A percentile compares a stretch with the other conserved stretches of the same genome.
Evolutionary conservation across 2,888 invertebrate species (phyloP).

Genomic region (Anticlea derivata): DNA sequence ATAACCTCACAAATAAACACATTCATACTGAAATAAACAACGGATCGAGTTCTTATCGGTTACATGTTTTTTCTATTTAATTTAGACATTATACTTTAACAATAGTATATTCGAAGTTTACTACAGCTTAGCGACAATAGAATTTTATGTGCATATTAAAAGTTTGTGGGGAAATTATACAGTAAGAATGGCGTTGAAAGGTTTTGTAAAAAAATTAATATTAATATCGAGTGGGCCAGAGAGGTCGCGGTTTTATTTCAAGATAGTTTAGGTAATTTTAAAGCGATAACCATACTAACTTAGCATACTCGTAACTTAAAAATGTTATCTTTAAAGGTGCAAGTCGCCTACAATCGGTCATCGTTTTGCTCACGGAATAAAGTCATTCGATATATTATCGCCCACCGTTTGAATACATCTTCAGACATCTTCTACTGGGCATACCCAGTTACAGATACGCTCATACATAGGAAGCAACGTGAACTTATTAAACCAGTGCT

Average conservation of each 20-base stretch:
- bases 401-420: no score
- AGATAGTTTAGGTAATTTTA: conserved; percentile 2
- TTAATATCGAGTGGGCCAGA: conserved; percentile 4
- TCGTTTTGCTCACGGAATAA: no score
- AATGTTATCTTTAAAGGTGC: no score
- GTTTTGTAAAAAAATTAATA: conserved; percentile 8
- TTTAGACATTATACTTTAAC: conserved; percentile 38
- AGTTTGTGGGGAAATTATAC: conserved; percentile 16
- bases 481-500: no score
- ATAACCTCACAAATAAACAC: conserved; percentile 19
- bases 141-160: conserved; percentile 21
- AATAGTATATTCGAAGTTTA: conserved; percentile 32
- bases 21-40: conserved; percentile 23
- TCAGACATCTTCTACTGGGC: no score
- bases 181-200: conserved; percentile 11
- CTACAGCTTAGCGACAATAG: conserved; percentile 30
- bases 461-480: no score
- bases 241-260: conserved; percentile 5
- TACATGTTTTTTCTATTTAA: conserved; percentile 37
- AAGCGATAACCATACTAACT: neutral
- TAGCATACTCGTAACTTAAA: no score
- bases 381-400: no score
- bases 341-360: no score
- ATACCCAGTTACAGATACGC: no score
- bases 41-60: conserved; percentile 27